Conservation (phyloP, 2,797 vertebrate species). For the Buphagus erythrorhynchus region DNA sequence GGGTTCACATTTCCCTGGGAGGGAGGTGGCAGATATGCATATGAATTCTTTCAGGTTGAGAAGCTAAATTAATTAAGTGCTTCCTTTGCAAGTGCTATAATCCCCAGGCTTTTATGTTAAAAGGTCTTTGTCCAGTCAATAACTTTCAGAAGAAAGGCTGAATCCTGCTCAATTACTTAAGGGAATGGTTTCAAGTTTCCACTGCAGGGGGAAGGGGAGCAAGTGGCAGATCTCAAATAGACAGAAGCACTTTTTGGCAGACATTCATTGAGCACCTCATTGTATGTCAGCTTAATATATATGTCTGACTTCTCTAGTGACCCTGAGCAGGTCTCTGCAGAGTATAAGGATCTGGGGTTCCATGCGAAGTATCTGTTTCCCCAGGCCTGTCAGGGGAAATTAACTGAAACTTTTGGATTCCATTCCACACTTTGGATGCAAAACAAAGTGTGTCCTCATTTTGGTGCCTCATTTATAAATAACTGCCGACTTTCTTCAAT, state of each 20-base stretch:
- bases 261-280: background rate
- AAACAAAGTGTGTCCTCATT: background rate
- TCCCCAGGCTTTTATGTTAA: background rate
- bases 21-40: background rate
- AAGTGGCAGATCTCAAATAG: background rate
- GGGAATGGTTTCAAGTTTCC: background rate
- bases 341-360: background rate
- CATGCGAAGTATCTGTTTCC: background rate
- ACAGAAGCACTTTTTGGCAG: background rate
- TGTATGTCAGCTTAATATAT: background rate
- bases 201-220: background rate
- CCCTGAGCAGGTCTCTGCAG: background rate
- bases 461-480: background rate
- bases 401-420: background rate
- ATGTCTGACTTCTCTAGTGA: background rate
- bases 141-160: background rate
- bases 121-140: background rate
- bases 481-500: background rate
- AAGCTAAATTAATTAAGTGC: background rate
- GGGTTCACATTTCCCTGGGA: background rate
- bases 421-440: background rate
- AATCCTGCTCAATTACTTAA: background rate
- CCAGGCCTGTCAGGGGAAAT: background rate
- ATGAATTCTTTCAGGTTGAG: slow-evolving; percentile 2
- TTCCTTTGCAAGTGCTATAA: background rate